Evolutionary conservation across 2,113 vertebrate species (phyloP), one percentile per base, ranked within the genome.

Genomic region (Nesogale talazaci): DNA sequence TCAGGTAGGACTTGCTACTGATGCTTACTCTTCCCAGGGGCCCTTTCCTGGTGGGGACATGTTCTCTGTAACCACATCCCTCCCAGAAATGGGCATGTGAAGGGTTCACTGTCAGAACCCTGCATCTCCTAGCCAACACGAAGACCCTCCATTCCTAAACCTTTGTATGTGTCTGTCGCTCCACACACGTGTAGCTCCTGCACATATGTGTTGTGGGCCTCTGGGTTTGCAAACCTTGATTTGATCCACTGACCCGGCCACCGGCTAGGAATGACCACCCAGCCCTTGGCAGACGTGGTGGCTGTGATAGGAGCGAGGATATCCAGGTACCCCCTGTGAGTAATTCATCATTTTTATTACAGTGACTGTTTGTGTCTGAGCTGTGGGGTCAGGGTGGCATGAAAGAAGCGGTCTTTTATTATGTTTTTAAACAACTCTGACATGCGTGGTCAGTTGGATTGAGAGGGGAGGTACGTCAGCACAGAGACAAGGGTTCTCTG

Each of bases 1-100:
- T 38, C n/a, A 11, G 6, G 0, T 0, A 7, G 23, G 17, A 2
- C 25, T 3, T 17, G 23, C 20, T 14, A 3, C 23, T 23, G 6
- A 4, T n/a, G 2, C 1, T 19, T 14, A 7, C 1, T 29, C 16
- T 0, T 31, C 27, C 2, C 83, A 67, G 59, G 22, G 70, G 61
- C 56, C 29, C 42, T 36, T 46, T 72, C 56, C 7, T 4, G 27
- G 46, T 1, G 1, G 1, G 34, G 31, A 38, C 27, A 27, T 2
- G 27, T 36, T 20, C 0, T 85, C 74, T 77, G 59, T 29, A 42
- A 57, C 56, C 19, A 40, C 7, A 0, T 27, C 2, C 22, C 42
- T 85, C 12, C 29, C 42, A 34, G 59, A 40, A 34, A 25, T 29
- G n/a, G 42, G 77, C 17, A 12, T 27, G 29, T 6, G 70, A 69